Evolutionary conservation across 2,797 vertebrate species (phyloP).

Genomic region (Paramormyrops hopkinsi): DNA sequence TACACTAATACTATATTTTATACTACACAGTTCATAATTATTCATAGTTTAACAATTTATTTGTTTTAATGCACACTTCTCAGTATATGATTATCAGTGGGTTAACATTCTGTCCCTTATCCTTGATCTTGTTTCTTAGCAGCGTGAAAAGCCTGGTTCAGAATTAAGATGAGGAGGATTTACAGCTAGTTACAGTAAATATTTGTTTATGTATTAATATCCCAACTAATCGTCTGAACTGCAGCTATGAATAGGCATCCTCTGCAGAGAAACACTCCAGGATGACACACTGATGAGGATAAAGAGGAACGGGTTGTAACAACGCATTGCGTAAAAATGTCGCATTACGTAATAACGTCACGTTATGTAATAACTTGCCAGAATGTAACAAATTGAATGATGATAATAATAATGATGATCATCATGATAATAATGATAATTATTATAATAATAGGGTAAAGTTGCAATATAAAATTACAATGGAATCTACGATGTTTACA

Average conservation of each 20-base stretch:
- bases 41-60: neutral
- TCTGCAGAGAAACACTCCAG: neutral
- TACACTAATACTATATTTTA: neutral
- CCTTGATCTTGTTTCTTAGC: neutral
- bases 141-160: neutral
- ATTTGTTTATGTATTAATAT: constrained; percentile 23
- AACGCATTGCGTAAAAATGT: neutral
- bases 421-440: neutral
- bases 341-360: neutral
- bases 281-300: constrained; percentile 36
- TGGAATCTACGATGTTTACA: neutral
- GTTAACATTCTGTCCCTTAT: neutral
- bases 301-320: constrained; percentile 36
- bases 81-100: neutral
- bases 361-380: neutral
- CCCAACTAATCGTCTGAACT: constrained; percentile 15
- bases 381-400: neutral
- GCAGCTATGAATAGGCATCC: constrained; percentile 29
- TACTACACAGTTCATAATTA: neutral
- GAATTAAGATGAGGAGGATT: constrained; percentile 18
- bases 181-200: constrained; percentile 17
- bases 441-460: neutral
- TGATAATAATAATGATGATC: neutral
- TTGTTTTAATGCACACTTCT: neutral
- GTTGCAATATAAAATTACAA: neutral